Conservation (phyloP, 2,113 vertebrate species). For the Myiopsitta monachus region DNA sequence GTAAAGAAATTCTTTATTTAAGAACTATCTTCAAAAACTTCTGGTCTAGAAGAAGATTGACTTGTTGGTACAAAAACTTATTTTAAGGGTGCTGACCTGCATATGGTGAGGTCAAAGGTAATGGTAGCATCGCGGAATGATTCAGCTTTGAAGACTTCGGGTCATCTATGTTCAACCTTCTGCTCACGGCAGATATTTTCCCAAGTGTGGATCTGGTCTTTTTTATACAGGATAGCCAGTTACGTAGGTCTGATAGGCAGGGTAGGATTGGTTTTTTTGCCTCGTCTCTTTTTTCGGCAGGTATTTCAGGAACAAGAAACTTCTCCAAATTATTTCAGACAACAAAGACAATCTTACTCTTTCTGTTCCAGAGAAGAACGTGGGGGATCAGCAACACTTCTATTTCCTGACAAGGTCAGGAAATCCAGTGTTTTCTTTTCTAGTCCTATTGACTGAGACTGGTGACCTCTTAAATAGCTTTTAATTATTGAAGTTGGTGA, state of each 20-base stretch:
- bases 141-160: background rate
- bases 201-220: accelerated
- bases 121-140: background rate
- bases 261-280: background rate
- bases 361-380: background rate
- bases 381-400: background rate
- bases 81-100: background rate
- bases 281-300: background rate
- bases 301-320: background rate
- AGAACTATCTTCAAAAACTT: background rate
- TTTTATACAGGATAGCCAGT: background rate
- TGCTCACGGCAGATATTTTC: background rate
- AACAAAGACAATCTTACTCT: background rate
- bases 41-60: background rate
- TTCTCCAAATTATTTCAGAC: background rate
- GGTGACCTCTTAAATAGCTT: background rate
- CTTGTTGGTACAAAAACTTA: background rate
- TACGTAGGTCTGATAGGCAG: accelerated
- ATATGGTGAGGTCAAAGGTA: background rate
- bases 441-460: background rate
- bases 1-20: background rate
- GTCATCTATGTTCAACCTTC: background rate
- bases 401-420: background rate
- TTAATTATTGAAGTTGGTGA: background rate
- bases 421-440: background rate